Base-by-base conservation (phyloP, 2,113 vertebrate genomes). In the Cathartes aura region DNA sequence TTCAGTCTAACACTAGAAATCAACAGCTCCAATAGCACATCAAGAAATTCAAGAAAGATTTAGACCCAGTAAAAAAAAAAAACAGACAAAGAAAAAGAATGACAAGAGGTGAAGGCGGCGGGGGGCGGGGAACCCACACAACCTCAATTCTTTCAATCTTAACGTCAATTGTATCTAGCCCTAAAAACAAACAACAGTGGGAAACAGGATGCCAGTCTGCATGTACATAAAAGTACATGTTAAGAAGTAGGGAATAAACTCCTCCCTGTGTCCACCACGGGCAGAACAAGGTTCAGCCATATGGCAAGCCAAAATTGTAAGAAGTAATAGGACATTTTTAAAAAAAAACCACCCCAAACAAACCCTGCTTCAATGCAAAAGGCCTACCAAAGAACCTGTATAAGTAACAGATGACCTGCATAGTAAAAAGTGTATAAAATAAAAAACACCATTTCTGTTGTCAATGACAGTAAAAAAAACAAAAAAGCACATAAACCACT, bases 171-270 rank as follows among this genome's bases (percentile, higher is more conserved):
- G 3, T 14, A 63, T 72, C 68, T 63, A 82, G 32, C 23, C 43
- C 43, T 74, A 29, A 43, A 36, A 84, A 68, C 40, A 12, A 3
- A 6, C 32, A 72, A 17, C 22, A 58, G 16, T 13, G 8, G 11
- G 47, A 83, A 73, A 74, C 12, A 70, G 48, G 29, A 88, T 74
- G 29, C 53, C 36, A 88, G 60, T 36, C 38, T 47, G 34, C 38
- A 52, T 2, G 2, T 30, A 83, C 8, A 32, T 47, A 23, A 50
- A 84, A 93, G 16, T 15, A 74, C 2, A 11, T 0, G 0, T 43
- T 38, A 50, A 90, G 75, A 80, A 29, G 16, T 15, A 59, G 16
- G 27, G 48, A 90, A 80, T 43, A 85, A 50, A 43, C n/a, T 75
- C 36, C 47, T 90, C 14, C 14, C 17, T 67, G 9, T 21, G 21